Conservation (phyloP, 53 echinoderm and acorn worm species). For the Henricia sp. region DNA sequence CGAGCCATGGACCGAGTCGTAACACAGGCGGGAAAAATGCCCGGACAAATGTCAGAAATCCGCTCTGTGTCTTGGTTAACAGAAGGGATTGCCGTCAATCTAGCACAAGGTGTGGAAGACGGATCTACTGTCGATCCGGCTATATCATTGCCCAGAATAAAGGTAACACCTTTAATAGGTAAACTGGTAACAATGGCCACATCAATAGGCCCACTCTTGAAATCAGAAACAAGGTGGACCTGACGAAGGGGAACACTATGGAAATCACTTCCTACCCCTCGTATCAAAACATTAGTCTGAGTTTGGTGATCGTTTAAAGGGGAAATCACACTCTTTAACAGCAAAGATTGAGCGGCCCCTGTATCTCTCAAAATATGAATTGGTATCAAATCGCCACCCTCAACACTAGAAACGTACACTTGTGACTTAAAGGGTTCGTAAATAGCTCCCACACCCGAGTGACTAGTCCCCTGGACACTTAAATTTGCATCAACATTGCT, state of each 20-base stretch:
- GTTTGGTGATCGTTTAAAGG: no score
- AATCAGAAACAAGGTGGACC: no score
- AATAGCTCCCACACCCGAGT: neutral
- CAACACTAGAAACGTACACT: neutral
- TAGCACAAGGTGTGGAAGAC: neutral
- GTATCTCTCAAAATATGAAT: conserved; percentile 57
- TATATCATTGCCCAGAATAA: neutral
- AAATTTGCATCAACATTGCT: neutral
- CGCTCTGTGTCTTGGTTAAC: neutral
- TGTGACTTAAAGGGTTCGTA: conserved; percentile 28
- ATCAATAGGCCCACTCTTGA: no score
- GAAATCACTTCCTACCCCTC: no score
- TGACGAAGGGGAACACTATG: no score
- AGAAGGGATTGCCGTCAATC: neutral
- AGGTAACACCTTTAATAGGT: neutral
- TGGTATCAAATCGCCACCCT: neutral
- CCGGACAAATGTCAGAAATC: neutral
- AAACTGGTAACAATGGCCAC: no score
- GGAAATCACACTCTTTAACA: no score
- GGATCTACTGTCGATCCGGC: neutral
- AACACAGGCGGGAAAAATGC: conserved; percentile 1
- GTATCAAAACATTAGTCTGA: no score
- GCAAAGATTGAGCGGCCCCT: neutral
- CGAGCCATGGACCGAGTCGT: neutral
- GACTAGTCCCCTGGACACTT: neutral